Evolutionary conservation across 1,140 invertebrate genomes (phyloP).

Genomic region (Ruditapes philippinarum): DNA sequence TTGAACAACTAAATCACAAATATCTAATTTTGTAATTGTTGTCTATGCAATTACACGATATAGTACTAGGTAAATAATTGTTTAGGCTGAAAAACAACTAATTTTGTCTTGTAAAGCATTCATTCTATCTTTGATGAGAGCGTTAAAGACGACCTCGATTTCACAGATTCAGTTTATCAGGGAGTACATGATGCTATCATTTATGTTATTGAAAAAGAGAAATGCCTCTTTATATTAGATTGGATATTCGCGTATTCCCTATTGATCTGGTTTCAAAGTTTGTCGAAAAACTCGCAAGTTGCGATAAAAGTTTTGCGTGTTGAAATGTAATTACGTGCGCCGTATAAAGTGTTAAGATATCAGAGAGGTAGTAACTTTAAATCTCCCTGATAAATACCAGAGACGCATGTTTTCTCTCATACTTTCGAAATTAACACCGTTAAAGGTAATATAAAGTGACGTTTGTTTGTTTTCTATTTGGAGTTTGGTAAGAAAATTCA

Average conservation of each 20-base stretch:
- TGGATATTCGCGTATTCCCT: not conserved
- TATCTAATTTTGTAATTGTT: no score
- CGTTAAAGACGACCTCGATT: not conserved
- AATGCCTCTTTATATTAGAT: not conserved
- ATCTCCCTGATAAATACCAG: conserved; percentile 5
- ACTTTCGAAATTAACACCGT: not conserved
- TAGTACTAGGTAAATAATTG: no score
- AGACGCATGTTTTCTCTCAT: not conserved
- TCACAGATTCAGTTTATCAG: not conserved
- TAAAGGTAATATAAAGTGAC: not conserved
- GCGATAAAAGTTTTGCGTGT: conserved; percentile 4
- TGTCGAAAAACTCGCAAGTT: not conserved
- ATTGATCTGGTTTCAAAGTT: not conserved
- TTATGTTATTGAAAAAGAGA: not conserved
- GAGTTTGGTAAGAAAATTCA: not conserved
- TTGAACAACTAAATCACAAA: no score
- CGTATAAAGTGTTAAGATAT: not conserved
- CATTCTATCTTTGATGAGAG: not conserved
- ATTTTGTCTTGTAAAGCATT: not conserved
- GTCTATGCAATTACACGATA: no score
- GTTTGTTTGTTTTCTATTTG: not conserved
- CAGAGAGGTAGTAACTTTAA: not conserved
- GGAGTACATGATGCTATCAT: not conserved
- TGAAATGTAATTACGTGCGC: not conserved
- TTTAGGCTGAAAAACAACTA: not conserved